Conservation (phyloP, 2,888 invertebrate genomes). For the Alviniconcha strummeri region DNA sequence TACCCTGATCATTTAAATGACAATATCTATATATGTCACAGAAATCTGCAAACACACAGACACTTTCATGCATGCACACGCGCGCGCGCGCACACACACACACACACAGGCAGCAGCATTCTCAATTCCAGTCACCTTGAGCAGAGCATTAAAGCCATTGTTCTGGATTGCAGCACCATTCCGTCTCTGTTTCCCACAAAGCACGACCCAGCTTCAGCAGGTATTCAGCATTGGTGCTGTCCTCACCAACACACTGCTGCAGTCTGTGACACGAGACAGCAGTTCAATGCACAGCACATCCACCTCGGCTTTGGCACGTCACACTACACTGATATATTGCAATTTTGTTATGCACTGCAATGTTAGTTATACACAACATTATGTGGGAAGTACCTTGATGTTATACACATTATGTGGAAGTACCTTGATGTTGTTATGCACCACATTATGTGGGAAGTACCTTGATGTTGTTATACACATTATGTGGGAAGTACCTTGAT, state of each 20-base stretch:
- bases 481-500: too few species aligned
- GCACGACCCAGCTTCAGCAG: slow-evolving; percentile 46
- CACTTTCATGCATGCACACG: background rate
- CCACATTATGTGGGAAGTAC: too few species aligned
- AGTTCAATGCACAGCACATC: background rate
- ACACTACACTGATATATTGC: background rate
- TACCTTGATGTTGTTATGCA: too few species aligned
- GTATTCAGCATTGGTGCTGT: slow-evolving; percentile 4
- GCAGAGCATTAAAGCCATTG: slow-evolving; percentile 52
- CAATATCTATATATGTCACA: too few species aligned
- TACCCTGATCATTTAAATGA: too few species aligned
- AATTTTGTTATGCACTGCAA: too few species aligned
- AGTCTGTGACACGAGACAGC: background rate
- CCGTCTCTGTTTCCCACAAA: slow-evolving; percentile 50
- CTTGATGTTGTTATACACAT: too few species aligned
- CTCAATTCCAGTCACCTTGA: slow-evolving; percentile 49
- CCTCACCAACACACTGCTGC: slow-evolving; percentile 14
- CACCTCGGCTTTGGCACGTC: too few species aligned
- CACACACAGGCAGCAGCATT: background rate
- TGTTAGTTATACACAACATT: too few species aligned
- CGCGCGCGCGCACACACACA: background rate
- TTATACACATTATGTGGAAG: background rate
- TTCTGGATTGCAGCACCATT: slow-evolving; percentile 38
- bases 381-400: too few species aligned
- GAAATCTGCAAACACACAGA: too few species aligned